phyloP scores from a whole-genome alignment of 2,888 invertebrate genomes.

The Crioceris asparagi region DNA sequence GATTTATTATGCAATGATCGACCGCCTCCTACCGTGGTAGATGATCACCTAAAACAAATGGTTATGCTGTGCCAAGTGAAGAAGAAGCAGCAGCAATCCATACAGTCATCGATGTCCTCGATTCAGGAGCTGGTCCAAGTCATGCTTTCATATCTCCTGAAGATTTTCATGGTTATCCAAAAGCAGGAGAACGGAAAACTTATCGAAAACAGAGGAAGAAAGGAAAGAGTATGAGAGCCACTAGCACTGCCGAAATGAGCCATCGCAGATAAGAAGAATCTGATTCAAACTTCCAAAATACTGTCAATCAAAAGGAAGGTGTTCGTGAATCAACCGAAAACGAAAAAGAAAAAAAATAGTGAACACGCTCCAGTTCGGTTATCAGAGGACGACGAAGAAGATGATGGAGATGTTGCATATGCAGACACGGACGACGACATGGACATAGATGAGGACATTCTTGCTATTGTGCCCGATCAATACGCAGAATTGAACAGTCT shows the following conservation, averaged over 20 bases:
- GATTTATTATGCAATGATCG: slow-evolving; percentile 1
- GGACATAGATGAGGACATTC: slow-evolving; percentile 1
- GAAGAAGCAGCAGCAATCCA: too few relatives aligned
- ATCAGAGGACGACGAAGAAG: not conserved
- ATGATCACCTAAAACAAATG: slow-evolving; percentile 1
- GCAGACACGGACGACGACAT: slow-evolving; percentile 2
- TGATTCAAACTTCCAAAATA: not conserved
- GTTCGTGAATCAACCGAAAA: slow-evolving; percentile 1
- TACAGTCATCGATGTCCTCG: not conserved
- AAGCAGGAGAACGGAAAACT: slow-evolving; percentile 1
- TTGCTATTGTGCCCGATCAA: slow-evolving; percentile 1
- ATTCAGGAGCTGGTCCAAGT: not conserved
- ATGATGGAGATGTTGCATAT: not conserved
- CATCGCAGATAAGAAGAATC: slow-evolving; percentile 1
- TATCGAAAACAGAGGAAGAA: slow-evolving; percentile 1
- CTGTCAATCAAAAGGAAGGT: not conserved
- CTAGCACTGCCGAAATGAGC: too few relatives aligned
- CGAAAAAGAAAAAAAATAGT: not conserved
- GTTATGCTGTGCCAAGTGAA: slow-evolving; percentile 3
- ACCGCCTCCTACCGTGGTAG: not conserved
- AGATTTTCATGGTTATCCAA: slow-evolving; percentile 3
- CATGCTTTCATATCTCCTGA: not conserved
- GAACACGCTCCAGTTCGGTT: not conserved
- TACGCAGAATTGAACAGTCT: slow-evolving; percentile 3
- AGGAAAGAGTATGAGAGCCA: slow-evolving; percentile 3